A percentile compares a stretch with the other conserved stretches of the same genome.
phyloP scores from a whole-genome alignment of 1,140 invertebrate species.

The Cyphomyrmex costatus region DNA sequence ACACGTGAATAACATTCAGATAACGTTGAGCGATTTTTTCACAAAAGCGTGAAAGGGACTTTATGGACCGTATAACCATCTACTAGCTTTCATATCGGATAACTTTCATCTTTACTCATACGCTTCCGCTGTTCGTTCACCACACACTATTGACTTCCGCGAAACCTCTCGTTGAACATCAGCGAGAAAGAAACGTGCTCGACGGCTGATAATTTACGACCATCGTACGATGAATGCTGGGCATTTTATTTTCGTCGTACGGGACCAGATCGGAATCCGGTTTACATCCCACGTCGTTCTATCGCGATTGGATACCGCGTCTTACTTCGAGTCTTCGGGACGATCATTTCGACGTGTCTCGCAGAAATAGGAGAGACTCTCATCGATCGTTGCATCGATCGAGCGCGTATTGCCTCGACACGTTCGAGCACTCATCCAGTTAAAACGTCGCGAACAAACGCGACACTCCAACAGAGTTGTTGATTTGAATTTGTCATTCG shows the following conservation, averaged over 20 bases:
- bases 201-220: constrained; percentile 25
- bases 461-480: constrained; percentile 9
- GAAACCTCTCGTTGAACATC: no score
- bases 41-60: neutral
- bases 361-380: neutral
- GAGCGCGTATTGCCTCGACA: neutral
- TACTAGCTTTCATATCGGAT: neutral
- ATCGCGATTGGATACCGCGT: constrained; percentile 4
- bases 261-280: constrained; percentile 27
- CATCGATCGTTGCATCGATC: constrained; percentile 26
- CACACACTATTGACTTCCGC: neutral
- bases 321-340: constrained; percentile 17
- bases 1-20: neutral
- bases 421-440: constrained; percentile 8
- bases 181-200: neutral
- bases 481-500: constrained; percentile 29
- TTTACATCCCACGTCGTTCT: constrained; percentile 22
- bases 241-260: constrained; percentile 27
- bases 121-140: neutral
- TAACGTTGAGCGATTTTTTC: neutral
- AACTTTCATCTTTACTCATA: neutral
- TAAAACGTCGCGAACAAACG: constrained; percentile 19
- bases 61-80: neutral
- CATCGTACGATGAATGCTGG: neutral
- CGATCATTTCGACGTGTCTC: neutral